Conservation (phyloP, 2,888 invertebrate genomes). For the Physocephala rufipes region DNA sequence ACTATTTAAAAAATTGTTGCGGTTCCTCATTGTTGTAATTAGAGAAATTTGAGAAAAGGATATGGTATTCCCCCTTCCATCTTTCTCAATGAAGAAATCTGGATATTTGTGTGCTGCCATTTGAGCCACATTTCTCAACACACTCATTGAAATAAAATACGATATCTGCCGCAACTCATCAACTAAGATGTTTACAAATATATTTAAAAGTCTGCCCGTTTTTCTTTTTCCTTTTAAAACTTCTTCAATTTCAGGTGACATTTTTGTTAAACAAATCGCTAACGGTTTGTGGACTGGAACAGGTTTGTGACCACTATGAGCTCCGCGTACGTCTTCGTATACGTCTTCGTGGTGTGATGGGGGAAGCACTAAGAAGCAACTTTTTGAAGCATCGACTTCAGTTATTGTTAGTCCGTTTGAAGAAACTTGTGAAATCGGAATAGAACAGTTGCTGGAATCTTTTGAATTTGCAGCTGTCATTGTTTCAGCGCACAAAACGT, state of each 20-base stretch:
- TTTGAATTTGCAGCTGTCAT: neutral
- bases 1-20: constrained; percentile 25
- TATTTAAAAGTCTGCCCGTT: neutral
- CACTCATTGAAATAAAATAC: too few species aligned
- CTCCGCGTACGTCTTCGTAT: neutral
- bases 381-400: neutral
- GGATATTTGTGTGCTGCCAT: constrained; percentile 9
- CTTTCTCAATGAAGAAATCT: constrained; percentile 15
- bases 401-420: neutral
- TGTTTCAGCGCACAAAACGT: neutral
- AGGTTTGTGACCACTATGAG: neutral
- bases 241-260: constrained; percentile 9
- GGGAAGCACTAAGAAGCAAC: neutral
- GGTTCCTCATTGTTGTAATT: constrained; percentile 16
- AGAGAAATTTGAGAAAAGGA: constrained; percentile 2
- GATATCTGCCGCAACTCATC: too few species aligned
- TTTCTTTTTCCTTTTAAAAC: neutral
- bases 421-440: constrained; percentile 10
- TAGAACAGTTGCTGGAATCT: neutral
- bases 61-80: neutral
- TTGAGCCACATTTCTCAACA: neutral
- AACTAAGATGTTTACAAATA: neutral
- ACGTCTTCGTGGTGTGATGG: neutral
- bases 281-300: neutral
- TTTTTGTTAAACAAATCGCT: constrained; percentile 11